Percentiles rank a stretch among this genome's conserved stretches.
Conservation (phyloP, 2,888 invertebrate genomes). For the Thymelicus acteon region DNA sequence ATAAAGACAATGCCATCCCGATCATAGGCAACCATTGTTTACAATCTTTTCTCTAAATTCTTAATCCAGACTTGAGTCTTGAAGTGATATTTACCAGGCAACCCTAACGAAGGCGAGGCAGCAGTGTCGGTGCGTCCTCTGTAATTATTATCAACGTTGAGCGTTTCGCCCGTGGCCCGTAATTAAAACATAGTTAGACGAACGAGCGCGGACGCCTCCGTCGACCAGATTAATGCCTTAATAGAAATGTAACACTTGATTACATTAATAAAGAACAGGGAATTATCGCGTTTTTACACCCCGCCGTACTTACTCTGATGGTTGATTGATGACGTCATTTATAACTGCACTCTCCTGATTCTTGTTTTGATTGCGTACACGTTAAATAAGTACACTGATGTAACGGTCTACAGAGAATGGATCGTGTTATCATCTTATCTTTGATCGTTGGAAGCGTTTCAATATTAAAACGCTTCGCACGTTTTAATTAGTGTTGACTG, state of each 20-base stretch:
- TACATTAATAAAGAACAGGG: constrained; percentile 49
- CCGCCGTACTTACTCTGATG: constrained; percentile 40
- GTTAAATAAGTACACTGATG: constrained; percentile 14
- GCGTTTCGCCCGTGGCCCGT: constrained; percentile 66
- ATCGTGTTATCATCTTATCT: constrained; percentile 29
- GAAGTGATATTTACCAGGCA: constrained; percentile 15
- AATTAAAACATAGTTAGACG: constrained; percentile 83
- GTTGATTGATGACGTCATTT: constrained; percentile 62
- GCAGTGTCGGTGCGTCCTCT: constrained; percentile 59
- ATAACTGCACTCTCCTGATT: constrained; percentile 28
- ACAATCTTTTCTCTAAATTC: too few species aligned
- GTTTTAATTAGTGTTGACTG: constrained; percentile 34
- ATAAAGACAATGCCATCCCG: too few species aligned
- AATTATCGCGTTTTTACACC: constrained; percentile 57
- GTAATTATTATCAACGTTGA: constrained; percentile 74
- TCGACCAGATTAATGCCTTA: constrained; percentile 70
- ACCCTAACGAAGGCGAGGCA: constrained; percentile 53
- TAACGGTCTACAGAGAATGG: constrained; percentile 28
- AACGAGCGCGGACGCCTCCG: constrained; percentile 60
- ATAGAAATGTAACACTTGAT: constrained; percentile 79
- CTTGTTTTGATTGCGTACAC: constrained; percentile 37
- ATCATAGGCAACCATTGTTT: too few species aligned
- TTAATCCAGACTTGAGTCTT: background rate
- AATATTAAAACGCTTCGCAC: constrained; percentile 29
- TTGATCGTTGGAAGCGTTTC: constrained; percentile 19